phyloP scores from a whole-genome alignment of 2,113 vertebrate species.

The Nycticryphes semicollaris region DNA sequence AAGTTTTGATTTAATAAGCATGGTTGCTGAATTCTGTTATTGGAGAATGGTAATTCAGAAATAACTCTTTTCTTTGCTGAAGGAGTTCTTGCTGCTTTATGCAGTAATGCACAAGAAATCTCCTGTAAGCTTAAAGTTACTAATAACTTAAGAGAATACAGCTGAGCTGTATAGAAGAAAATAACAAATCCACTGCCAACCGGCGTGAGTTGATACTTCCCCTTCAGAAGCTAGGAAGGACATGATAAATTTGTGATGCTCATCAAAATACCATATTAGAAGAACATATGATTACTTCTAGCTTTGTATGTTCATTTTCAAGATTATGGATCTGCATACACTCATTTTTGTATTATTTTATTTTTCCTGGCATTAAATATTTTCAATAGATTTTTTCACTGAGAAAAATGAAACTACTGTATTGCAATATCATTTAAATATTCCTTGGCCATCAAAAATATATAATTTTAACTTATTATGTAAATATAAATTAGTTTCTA shows the following conservation, averaged over 20 bases:
- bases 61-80: conserved; percentile 5
- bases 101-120: not conserved
- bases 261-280: not conserved
- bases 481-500: not conserved
- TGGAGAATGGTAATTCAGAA: conserved; percentile 27
- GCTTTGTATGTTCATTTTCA: not conserved
- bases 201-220: not conserved
- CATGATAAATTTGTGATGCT: not conserved
- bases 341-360: not conserved
- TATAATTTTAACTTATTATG: not conserved
- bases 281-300: not conserved
- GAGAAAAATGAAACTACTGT: not conserved
- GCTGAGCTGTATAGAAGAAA: not conserved
- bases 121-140: not conserved
- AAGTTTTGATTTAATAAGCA: conserved; percentile 61
- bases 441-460: not conserved
- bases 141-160: not conserved
- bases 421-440: not conserved
- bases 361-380: not conserved
- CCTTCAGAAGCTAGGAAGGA: not conserved
- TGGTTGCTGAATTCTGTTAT: conserved; percentile 35
- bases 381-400: not conserved
- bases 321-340: not conserved
- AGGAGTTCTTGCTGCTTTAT: not conserved
- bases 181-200: not conserved